Conservation (phyloP, 2,888 invertebrate species). For the Dasypolia templi region DNA sequence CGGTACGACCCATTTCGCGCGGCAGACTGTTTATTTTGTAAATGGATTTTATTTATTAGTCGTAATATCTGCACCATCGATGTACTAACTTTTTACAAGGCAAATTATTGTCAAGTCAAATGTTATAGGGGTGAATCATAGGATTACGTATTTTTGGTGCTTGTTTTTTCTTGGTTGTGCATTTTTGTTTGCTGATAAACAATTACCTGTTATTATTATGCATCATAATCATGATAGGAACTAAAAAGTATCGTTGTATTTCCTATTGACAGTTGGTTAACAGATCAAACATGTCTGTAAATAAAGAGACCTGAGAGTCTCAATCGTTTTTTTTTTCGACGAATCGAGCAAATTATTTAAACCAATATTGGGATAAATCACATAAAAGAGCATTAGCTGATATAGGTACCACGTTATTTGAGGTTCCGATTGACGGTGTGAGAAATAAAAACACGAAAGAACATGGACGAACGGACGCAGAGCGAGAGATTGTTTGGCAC, state of each 20-base stretch:
- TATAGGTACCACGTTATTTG: conserved; percentile 66
- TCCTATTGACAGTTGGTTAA: neutral
- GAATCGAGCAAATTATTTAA: conserved; percentile 4
- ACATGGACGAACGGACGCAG: conserved; percentile 71
- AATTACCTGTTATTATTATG: neutral
- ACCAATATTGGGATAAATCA: conserved; percentile 15
- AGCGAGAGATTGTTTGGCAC: conserved; percentile 80
- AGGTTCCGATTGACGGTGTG: conserved; percentile 79
- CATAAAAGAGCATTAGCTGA: conserved; percentile 20
- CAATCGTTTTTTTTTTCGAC: neutral
- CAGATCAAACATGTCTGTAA: neutral
- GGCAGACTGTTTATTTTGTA: conserved; percentile 75
- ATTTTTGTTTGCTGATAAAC: conserved; percentile 1
- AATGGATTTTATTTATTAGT: conserved; percentile 71
- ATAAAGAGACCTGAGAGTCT: conserved; percentile 4
- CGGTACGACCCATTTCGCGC: conserved; percentile 78
- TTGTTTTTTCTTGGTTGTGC: neutral
- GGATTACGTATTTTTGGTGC: conserved; percentile 1
- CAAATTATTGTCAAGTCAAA: conserved; percentile 12
- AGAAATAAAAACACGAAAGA: conserved; percentile 83
- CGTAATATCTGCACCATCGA: conserved; percentile 32
- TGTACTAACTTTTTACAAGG: conserved; percentile 39
- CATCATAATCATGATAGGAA: neutral
- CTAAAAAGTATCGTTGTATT: neutral
- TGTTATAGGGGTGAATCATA: conserved; percentile 26